Base-by-base conservation (phyloP, 1,140 invertebrate species). In the Caenorhabditis briggsae region DNA sequence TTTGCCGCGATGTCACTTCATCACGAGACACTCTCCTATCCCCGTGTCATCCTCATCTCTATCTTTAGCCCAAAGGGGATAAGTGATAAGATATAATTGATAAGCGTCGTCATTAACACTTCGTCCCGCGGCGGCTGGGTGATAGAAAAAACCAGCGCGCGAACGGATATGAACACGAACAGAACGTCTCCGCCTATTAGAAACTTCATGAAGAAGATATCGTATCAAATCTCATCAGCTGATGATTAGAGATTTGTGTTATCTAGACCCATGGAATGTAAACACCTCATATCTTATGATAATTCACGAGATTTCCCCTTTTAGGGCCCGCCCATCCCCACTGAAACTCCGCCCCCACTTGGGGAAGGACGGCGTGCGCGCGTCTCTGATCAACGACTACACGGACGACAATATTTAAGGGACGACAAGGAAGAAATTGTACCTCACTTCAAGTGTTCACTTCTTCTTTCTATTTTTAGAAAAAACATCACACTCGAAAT, bases 221-320 rank as follows among this genome's bases (percentile, higher is more conserved):
- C 70, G 53, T 78, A 78, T 78, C 33, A 65, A 33, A 65, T 65
- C 43, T 50, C 20, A 78, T 78, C 70, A 78, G 70, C 70, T 78
- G 70, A 70, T 70, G 64, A 78, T 78, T 50, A 78, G 46, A 41
- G 70, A 78, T 78, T 78, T 25, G 46, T 50, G 70, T 78, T 50
- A 78, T 50, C 70, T 78, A n/a, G 46, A 50, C 41, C 33, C 14
- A 14, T 43, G 70, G 70, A 78, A 78, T 50, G 70, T 78, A 78
- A 78, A 78, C 70, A 78, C 70, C 70, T 78, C 43, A 78, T 78
- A 78, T 78, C 70, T 78, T 78, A 78, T 78, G 70, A 78, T 78
- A 78, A 78, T 78, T 78, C 70, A 78, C 70, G 70, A 78, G 70
- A 78, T 78, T 78, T 48, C 3, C 20, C 50, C 11, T 78, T 12